Percentiles rank a stretch among this genome's conserved stretches.
phyloP scores from a whole-genome alignment of 2,888 invertebrate species.

The Eristalinus sepulchralis region DNA sequence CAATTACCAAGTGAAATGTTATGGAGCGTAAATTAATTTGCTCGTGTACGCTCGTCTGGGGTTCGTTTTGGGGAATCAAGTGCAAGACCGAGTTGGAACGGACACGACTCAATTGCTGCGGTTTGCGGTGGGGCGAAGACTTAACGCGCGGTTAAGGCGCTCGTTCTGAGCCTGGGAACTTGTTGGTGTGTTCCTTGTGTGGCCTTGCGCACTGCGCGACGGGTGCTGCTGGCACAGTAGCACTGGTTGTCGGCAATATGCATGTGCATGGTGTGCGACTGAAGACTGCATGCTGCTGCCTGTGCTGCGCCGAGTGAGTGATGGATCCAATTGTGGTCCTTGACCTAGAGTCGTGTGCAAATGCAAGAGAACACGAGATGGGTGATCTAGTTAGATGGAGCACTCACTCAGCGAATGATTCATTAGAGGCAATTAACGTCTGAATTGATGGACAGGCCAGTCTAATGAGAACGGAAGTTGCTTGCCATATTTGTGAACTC shows the following conservation, averaged over 20 bases:
- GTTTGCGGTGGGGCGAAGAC: slow-evolving; percentile 33
- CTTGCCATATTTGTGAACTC: neutral
- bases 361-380: neutral
- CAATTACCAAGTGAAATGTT: neutral
- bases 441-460: neutral
- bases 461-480: neutral
- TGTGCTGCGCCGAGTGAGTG: neutral
- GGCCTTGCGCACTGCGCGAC: neutral
- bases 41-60: neutral
- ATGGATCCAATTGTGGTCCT: neutral
- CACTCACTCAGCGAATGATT: neutral
- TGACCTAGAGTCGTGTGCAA: neutral
- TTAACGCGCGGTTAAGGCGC: slow-evolving; percentile 4
- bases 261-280: neutral
- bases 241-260: neutral
- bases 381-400: neutral
- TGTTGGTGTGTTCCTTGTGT: neutral
- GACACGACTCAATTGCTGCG: slow-evolving; percentile 55
- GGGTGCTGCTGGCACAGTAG: neutral
- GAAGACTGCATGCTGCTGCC: neutral
- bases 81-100: slow-evolving; percentile 51
- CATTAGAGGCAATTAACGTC: slow-evolving; percentile 3
- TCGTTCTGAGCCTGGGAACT: neutral
- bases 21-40: slow-evolving; percentile 19
- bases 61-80: slow-evolving; percentile 51